Conservation (phyloP, 30 jellyfish, hydroid and myxozoan genomes). For the Aurelia aurita region DNA sequence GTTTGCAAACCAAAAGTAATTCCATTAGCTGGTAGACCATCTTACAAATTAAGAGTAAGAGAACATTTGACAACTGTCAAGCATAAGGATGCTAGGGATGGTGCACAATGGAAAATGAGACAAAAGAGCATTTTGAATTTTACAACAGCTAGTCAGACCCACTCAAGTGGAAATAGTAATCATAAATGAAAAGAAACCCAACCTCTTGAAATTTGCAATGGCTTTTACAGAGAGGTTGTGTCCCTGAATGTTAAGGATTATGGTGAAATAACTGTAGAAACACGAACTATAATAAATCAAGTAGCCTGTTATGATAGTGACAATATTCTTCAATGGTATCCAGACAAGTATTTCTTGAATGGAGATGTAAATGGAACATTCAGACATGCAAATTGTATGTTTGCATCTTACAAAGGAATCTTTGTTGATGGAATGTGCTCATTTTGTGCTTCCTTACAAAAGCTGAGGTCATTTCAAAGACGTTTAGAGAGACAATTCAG, state of each 20-base stretch:
- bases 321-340: too few species aligned
- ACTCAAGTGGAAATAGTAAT: background rate
- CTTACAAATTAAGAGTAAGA: too few species aligned
- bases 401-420: constrained; percentile 5
- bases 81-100: too few species aligned
- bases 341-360: background rate
- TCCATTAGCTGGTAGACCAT: too few species aligned
- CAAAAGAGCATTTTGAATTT: too few species aligned
- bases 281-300: constrained; percentile 5
- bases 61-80: too few species aligned
- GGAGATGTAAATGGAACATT: constrained; percentile 11
- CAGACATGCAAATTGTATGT: constrained; percentile 13
- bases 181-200: constrained; percentile 18
- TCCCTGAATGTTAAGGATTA: constrained; percentile 1
- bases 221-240: constrained; percentile 10
- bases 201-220: constrained; percentile 3
- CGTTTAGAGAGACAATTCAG: constrained; percentile 3
- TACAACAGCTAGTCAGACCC: too few species aligned
- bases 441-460: constrained; percentile 24
- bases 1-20: too few species aligned
- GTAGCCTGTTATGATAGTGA: constrained; percentile 1
- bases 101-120: too few species aligned
- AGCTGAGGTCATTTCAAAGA: constrained; percentile 3
- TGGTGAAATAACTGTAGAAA: constrained; percentile 23
- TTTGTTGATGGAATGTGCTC: constrained; percentile 5